Evolutionary conservation across 2,113 vertebrate genomes (phyloP).

Genomic region (Trematomus loennbergii): DNA sequence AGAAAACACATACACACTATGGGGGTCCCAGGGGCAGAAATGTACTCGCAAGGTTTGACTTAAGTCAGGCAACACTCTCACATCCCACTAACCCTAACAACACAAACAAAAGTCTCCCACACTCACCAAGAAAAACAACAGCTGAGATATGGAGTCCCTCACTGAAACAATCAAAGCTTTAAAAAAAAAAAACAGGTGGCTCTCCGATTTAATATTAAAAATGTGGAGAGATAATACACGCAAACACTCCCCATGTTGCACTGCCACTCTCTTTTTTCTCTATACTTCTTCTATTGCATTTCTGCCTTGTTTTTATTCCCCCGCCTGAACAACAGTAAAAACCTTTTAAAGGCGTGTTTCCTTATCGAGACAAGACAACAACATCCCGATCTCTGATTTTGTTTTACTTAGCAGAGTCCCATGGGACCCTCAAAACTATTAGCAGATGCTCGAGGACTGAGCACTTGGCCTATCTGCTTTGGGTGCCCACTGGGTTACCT

Average conservation of each 20-base stretch:
- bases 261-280: neutral
- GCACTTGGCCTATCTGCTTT: conserved; percentile 34
- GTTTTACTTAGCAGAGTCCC: conserved; percentile 36
- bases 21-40: neutral
- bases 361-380: conserved; percentile 58
- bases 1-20: neutral
- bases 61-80: neutral
- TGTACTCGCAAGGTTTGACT: conserved; percentile 20
- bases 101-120: conserved; percentile 20
- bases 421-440: conserved; percentile 43
- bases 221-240: conserved; percentile 28
- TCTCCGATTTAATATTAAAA: conserved; percentile 30
- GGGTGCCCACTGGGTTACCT: conserved; percentile 31
- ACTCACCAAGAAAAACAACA: conserved; percentile 15
- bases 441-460: conserved; percentile 51
- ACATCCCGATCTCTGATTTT: conserved; percentile 45
- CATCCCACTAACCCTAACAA: neutral
- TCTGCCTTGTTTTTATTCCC: conserved; percentile 24
- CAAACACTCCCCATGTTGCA: conserved; percentile 9
- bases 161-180: conserved; percentile 40
- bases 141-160: neutral
- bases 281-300: conserved; percentile 16
- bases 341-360: conserved; percentile 56
- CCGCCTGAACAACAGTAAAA: conserved; percentile 37
- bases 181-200: conserved; percentile 47